These are phyloP conservation scores for Rhinoraja longicauda DNA, from an alignment of 2,797 vertebrate species.

Conservation along the genomic window DNA sequence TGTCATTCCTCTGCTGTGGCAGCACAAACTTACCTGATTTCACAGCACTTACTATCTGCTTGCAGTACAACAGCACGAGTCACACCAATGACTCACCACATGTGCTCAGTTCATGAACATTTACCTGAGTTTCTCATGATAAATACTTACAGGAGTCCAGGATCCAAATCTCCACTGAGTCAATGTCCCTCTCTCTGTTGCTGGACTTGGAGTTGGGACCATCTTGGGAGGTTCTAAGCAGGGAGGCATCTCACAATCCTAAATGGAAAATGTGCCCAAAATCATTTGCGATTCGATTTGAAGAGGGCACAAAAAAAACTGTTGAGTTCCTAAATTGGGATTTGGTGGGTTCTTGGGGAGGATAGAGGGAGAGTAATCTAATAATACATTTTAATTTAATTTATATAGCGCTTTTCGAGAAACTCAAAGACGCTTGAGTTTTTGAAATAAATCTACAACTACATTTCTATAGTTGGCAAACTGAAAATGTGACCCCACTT, in stretches of 20 bases:
- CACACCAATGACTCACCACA: background rate
- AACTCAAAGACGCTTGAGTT: too few relatives aligned
- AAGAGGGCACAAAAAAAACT: background rate
- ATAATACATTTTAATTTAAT: too few relatives aligned
- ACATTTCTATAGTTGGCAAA: background rate
- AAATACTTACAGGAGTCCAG: slow-evolving; percentile 82
- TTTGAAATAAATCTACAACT: background rate
- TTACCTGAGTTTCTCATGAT: background rate
- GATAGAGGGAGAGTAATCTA: too few relatives aligned
- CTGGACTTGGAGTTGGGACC: slow-evolving; percentile 65
- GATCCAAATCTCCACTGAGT: slow-evolving; percentile 91
- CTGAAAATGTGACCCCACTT: background rate
- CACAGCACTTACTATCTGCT: background rate
- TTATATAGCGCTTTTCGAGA: too few relatives aligned
- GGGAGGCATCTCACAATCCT: slow-evolving; percentile 76
- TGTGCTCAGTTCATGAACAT: background rate
- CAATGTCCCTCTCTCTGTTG: slow-evolving; percentile 55
- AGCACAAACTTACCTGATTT: background rate
- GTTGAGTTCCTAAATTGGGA: background rate
- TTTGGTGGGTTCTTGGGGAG: too few relatives aligned
- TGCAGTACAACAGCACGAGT: too few relatives aligned
- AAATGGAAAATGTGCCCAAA: background rate
- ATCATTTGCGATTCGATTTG: background rate
- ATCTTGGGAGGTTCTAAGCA: slow-evolving; percentile 62
- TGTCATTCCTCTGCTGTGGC: background rate